Evolutionary conservation across 2,888 invertebrate species (phyloP).

Genomic region (Ichneumoninae sp.): DNA sequence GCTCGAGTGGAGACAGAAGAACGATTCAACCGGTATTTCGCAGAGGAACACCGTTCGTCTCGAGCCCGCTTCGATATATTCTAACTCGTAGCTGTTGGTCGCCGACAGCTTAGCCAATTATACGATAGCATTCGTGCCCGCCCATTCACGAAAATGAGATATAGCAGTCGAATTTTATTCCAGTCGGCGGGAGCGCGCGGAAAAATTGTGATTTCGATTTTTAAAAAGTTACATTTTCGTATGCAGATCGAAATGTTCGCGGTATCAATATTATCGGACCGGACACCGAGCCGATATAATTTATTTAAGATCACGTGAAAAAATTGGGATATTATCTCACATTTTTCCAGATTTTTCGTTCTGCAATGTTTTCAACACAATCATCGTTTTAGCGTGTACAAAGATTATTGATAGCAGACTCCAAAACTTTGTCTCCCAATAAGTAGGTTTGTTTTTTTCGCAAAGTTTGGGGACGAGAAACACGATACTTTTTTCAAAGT

Average conservation of each 20-base stretch:
- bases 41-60: constrained; percentile 80
- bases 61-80: constrained; percentile 80
- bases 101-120: constrained; percentile 53
- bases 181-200: background rate
- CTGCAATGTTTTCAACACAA: background rate
- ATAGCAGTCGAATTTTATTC: constrained; percentile 4
- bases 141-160: constrained; percentile 50
- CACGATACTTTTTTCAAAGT: background rate
- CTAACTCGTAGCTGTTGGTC: constrained; percentile 74
- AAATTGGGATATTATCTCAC: background rate
- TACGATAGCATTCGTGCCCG: constrained; percentile 59
- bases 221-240: background rate
- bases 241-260: background rate
- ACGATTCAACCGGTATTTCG: constrained; percentile 77
- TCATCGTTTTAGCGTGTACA: background rate
- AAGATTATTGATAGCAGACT: background rate
- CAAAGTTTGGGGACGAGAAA: background rate
- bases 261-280: background rate
- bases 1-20: constrained; percentile 89
- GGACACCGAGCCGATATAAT: background rate
- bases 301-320: background rate
- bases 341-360: background rate
- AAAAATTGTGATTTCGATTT: background rate
- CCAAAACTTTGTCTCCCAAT: background rate
- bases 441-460: background rate